Evolutionary conservation across 2,888 invertebrate genomes (phyloP).

Genomic region (Papilio elwesi): DNA sequence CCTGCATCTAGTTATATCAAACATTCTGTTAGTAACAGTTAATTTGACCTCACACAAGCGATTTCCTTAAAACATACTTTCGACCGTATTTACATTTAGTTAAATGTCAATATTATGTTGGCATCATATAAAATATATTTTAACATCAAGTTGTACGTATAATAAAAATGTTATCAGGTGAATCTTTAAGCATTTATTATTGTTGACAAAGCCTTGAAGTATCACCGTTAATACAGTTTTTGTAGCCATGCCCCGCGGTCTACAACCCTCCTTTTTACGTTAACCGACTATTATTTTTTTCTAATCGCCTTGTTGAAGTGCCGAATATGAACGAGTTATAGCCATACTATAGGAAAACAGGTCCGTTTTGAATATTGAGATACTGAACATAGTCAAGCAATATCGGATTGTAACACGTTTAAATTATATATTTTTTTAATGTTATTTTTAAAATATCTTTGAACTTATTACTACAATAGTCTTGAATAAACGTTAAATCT

Average conservation of each 20-base stretch:
- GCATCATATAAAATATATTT: neutral
- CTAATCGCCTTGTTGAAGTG: neutral
- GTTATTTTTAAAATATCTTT: no score
- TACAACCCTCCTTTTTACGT: constrained; percentile 39
- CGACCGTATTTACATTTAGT: neutral
- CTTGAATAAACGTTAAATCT: no score
- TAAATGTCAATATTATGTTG: constrained; percentile 5
- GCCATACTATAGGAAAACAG: neutral
- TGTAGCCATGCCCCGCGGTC: constrained; percentile 44
- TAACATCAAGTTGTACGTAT: constrained; percentile 14
- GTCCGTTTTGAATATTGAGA: no score
- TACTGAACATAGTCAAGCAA: no score
- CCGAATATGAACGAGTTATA: neutral
- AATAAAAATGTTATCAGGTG: constrained; percentile 30
- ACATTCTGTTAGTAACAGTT: constrained; percentile 22
- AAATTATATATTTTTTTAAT: no score
- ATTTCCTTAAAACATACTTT: constrained; percentile 1
- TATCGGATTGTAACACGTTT: no score
- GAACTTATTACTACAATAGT: no score
- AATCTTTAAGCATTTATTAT: constrained; percentile 39
- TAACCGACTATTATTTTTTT: constrained; percentile 29
- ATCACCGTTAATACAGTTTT: constrained; percentile 55
- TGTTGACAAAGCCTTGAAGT: constrained; percentile 54
- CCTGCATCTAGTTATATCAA: constrained; percentile 28
- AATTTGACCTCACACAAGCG: constrained; percentile 12